Percentiles rank a stretch among this genome's conserved stretches.
These are phyloP conservation scores for Oreotrochilus melanogaster DNA, from an alignment of 2,113 vertebrate genomes.

Conservation along the genomic window DNA sequence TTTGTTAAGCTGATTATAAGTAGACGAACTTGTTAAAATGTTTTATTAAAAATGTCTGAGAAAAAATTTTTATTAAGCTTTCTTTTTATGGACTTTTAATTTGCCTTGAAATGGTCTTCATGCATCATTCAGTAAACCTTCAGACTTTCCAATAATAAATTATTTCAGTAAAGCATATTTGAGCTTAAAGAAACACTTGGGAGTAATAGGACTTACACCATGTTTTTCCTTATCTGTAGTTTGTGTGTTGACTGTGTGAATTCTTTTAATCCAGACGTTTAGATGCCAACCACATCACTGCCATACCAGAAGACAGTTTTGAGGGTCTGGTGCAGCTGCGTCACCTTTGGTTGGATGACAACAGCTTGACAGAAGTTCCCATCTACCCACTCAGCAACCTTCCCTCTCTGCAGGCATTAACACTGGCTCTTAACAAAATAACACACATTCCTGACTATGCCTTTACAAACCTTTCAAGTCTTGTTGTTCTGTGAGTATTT, in stretches of 20 bases:
- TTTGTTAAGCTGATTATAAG: not conserved
- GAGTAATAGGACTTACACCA: not conserved
- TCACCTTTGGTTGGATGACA: conserved; percentile 97
- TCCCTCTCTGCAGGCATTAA: conserved; percentile 92
- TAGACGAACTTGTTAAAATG: not conserved
- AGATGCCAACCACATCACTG: conserved; percentile 95
- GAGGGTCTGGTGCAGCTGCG: conserved; percentile 92
- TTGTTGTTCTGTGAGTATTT: conserved; percentile 93
- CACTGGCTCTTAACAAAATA: conserved; percentile 94
- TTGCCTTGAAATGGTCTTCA: not conserved
- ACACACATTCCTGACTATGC: conserved; percentile 90
- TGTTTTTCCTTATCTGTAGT: not conserved
- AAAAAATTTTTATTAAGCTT: not conserved
- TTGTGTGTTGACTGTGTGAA: not conserved
- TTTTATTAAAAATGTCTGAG: not conserved
- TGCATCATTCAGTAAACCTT: not conserved
- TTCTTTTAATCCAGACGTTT: conserved; percentile 81
- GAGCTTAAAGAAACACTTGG: not conserved
- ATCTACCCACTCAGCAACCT: conserved; percentile 88
- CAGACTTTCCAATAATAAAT: not conserved
- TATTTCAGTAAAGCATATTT: not conserved
- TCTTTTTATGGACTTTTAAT: not conserved
- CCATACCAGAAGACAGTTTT: conserved; percentile 93
- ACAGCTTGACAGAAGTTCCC: conserved; percentile 91
- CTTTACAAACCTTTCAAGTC: conserved; percentile 94